Conservation (phyloP, 2,888 invertebrate genomes). For the Galerucella nymphaeae region DNA sequence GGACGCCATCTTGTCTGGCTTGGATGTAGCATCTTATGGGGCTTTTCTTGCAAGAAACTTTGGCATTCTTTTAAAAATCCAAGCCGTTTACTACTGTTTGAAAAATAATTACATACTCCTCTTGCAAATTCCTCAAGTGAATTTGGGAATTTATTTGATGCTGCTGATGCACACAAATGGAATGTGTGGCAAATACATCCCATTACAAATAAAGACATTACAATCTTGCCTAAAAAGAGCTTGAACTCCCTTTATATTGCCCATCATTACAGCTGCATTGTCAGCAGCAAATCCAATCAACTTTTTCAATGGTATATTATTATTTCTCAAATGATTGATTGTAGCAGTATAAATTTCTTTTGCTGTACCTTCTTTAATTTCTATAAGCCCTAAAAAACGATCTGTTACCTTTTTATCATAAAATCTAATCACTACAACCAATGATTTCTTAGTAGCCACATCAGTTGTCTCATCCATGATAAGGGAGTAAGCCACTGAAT, state of each 20-base stretch:
- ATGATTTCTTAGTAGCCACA: slow-evolving; percentile 41
- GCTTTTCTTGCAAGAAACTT: slow-evolving; percentile 29
- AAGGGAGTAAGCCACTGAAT: slow-evolving; percentile 39
- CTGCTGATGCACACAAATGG: slow-evolving; percentile 37
- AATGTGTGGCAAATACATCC: slow-evolving; percentile 39
- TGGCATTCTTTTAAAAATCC: slow-evolving; percentile 27
- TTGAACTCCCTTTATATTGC: slow-evolving; percentile 24
- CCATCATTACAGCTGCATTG: slow-evolving; percentile 38
- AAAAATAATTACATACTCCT: slow-evolving; percentile 18
- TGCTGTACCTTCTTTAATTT: slow-evolving; percentile 20
- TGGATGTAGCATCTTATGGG: slow-evolving; percentile 28
- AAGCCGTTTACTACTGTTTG: slow-evolving; percentile 27
- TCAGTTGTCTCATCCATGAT: slow-evolving; percentile 52
- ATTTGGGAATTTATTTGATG: slow-evolving; percentile 31
- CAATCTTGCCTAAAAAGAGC: slow-evolving; percentile 24
- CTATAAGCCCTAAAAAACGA: slow-evolving; percentile 26
- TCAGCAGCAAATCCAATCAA: slow-evolving; percentile 37
- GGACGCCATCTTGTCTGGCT: slow-evolving; percentile 37
- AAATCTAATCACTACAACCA: slow-evolving; percentile 41
- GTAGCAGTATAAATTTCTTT: slow-evolving; percentile 24
- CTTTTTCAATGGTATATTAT: slow-evolving; percentile 26
- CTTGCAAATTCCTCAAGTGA: slow-evolving; percentile 36
- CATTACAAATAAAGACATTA: slow-evolving; percentile 25
- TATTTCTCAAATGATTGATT: slow-evolving; percentile 14
- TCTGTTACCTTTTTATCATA: slow-evolving; percentile 36